Conservation (phyloP, 1,140 invertebrate species). For the Bombus polaris region DNA sequence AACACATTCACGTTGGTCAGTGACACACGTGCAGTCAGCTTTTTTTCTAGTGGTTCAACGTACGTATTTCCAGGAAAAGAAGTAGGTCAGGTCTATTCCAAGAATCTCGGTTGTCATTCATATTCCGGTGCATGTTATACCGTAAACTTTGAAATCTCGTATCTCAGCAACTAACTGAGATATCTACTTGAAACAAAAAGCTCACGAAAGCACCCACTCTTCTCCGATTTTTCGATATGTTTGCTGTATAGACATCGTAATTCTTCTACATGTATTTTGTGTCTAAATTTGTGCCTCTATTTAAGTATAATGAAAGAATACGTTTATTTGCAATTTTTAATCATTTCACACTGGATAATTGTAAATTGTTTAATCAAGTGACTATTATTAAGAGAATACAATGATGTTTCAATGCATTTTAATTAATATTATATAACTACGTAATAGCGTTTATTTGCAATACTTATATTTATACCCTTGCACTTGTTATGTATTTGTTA, state of each 20-base stretch:
- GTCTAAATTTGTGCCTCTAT: not conserved
- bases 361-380: too few relatives aligned
- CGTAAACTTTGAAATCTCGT: not conserved
- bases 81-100: conserved; percentile 8
- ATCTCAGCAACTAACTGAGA: not conserved
- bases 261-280: too few relatives aligned
- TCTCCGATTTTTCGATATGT: not conserved
- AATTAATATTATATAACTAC: too few relatives aligned
- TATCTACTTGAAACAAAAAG: not conserved
- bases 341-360: too few relatives aligned
- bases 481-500: too few relatives aligned
- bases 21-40: not conserved
- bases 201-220: not conserved
- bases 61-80: not conserved
- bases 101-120: not conserved
- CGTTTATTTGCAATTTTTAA: not conserved
- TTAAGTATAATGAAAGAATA: not conserved
- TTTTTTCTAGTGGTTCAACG: not conserved
- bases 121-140: not conserved
- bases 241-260: too few relatives aligned
- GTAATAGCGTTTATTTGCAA: too few relatives aligned
- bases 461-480: too few relatives aligned
- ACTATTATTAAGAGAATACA: too few relatives aligned
- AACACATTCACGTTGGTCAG: conserved; percentile 8
- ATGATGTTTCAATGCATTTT: too few relatives aligned